These are phyloP conservation scores for Trematocara zebra DNA, from an alignment of 2,113 vertebrate genomes.

Conservation along the genomic window DNA sequence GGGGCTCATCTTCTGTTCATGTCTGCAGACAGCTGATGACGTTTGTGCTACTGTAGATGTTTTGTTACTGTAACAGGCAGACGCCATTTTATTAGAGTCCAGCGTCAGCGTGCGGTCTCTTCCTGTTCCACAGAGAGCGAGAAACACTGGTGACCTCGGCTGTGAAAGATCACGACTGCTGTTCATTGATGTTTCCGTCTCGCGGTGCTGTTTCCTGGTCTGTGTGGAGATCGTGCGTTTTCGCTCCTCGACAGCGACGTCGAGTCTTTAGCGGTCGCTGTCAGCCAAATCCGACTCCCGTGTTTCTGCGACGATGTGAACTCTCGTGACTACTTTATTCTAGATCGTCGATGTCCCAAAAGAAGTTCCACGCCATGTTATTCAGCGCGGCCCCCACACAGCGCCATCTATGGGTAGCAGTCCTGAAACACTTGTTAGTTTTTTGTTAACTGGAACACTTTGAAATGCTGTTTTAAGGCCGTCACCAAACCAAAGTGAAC, in stretches of 20 bases:
- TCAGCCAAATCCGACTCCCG: background rate
- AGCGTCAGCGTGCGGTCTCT: background rate
- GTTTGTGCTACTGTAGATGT: slow-evolving; percentile 2
- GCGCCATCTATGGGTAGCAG: background rate
- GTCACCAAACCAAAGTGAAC: slow-evolving; percentile 22
- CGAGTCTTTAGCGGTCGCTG: background rate
- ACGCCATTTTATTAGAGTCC: background rate
- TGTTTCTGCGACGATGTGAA: background rate
- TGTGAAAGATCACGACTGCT: background rate
- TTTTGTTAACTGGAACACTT: slow-evolving; percentile 7
- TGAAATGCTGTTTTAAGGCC: background rate
- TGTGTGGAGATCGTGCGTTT: background rate
- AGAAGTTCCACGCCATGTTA: background rate
- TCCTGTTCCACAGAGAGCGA: background rate
- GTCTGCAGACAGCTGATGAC: background rate
- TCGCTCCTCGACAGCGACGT: background rate
- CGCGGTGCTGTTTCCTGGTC: background rate
- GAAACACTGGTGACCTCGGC: background rate
- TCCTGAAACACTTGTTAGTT: background rate
- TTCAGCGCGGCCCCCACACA: too few species aligned
- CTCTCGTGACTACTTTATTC: background rate
- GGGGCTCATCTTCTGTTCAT: background rate
- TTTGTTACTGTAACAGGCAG: background rate
- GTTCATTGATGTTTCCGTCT: background rate
- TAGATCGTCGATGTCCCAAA: background rate